These are phyloP conservation scores for Nibea coibor DNA, from an alignment of 2,113 vertebrate genomes.

Conservation along the genomic window DNA sequence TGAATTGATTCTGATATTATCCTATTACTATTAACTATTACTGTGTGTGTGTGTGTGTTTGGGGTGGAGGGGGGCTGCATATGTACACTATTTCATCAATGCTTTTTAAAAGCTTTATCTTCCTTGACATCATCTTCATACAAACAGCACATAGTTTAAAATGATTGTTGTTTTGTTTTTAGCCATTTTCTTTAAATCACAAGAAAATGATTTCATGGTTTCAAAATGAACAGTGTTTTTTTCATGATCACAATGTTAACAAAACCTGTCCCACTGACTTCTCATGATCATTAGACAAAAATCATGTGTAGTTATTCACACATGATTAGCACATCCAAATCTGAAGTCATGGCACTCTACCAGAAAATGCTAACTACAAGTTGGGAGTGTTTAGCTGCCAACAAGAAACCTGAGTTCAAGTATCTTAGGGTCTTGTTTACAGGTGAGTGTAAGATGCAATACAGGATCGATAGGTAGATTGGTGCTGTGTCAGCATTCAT, in stretches of 20 bases:
- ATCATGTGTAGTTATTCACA: not conserved
- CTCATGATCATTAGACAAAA: slow-evolving; percentile 8
- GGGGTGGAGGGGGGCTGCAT: slow-evolving; percentile 6
- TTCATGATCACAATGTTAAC: slow-evolving; percentile 9
- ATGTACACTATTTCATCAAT: slow-evolving; percentile 27
- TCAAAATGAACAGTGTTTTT: slow-evolving; percentile 14
- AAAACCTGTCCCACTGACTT: slow-evolving; percentile 4
- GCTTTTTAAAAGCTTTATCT: slow-evolving; percentile 18
- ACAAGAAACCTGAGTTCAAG: slow-evolving; percentile 1
- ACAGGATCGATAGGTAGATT: not conserved
- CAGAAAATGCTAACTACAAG: not conserved
- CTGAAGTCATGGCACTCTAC: not conserved
- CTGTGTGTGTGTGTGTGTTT: not conserved
- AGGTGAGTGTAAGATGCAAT: not conserved
- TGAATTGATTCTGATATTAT: slow-evolving; percentile 5
- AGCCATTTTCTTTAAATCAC: not conserved
- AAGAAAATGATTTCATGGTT: not conserved
- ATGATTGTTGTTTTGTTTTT: not conserved
- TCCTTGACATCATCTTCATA: slow-evolving; percentile 4
- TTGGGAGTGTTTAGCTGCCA: slow-evolving; percentile 6
- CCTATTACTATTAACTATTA: not conserved
- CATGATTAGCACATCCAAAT: not conserved
- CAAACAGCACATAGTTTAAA: slow-evolving; percentile 26
- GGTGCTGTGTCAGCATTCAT: not conserved
- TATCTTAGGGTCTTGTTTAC: not conserved